Conservation (phyloP, 2,113 vertebrate species). For the Furnarius figulus region DNA sequence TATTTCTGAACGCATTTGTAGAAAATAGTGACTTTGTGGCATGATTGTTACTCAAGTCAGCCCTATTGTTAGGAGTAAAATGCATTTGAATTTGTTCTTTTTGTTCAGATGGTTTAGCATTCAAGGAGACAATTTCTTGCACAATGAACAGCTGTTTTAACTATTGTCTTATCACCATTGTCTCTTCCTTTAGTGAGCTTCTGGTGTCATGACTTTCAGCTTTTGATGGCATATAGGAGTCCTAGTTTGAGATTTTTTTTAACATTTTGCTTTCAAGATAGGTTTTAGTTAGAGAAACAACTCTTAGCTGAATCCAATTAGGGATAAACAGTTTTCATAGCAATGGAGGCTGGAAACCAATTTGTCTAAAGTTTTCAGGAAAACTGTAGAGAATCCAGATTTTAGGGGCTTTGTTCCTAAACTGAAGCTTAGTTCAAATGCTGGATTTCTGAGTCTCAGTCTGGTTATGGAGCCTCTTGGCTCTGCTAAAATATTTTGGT, state of each 20-base stretch:
- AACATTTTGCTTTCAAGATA: background rate
- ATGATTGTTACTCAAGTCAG: background rate
- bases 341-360: background rate
- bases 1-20: background rate
- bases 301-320: background rate
- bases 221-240: background rate
- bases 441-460: background rate
- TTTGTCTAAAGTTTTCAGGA: background rate
- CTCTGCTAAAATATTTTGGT: background rate
- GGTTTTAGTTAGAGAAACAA: background rate
- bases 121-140: background rate
- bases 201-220: background rate
- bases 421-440: background rate
- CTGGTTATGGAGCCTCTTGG: background rate
- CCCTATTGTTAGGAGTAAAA: constrained; percentile 9
- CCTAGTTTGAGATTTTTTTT: background rate
- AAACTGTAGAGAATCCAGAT: background rate
- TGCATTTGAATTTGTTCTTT: background rate
- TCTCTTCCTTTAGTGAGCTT: background rate
- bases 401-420: background rate
- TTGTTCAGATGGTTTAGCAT: constrained; percentile 3
- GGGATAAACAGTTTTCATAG: background rate
- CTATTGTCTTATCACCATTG: constrained; percentile 7
- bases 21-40: background rate
- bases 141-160: constrained; percentile 19